Percentiles rank a stretch among this genome's conserved stretches.
Conservation (phyloP, 1,140 invertebrate genomes). For the Asbolus verrucosus region DNA sequence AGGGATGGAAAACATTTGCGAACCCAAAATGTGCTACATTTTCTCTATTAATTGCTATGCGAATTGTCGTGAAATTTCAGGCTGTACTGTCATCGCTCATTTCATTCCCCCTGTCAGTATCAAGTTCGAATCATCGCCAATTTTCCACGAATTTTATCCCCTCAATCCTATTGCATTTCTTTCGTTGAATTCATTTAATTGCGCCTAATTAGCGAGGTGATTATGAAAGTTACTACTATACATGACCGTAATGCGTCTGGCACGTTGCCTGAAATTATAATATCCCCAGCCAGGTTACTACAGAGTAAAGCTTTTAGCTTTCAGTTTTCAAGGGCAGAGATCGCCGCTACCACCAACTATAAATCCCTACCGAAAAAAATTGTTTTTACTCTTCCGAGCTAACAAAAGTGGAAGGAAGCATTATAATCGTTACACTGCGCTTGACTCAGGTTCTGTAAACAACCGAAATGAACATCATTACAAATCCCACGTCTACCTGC, state of each 20-base stretch:
- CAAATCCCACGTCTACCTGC: too few species aligned
- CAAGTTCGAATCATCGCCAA: constrained; percentile 16
- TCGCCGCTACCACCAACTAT: neutral
- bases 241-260: constrained; percentile 26
- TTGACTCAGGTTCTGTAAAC: too few species aligned
- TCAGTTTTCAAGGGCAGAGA: constrained; percentile 23
- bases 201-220: constrained; percentile 20
- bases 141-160: constrained; percentile 13
- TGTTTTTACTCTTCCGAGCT: too few species aligned
- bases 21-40: constrained; percentile 43
- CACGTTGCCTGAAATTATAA: constrained; percentile 36
- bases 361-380: too few species aligned
- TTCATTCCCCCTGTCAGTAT: constrained; percentile 1
- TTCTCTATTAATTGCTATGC: constrained; percentile 40
- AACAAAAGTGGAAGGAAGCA: too few species aligned
- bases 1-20: constrained; percentile 42
- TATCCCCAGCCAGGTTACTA: constrained; percentile 31
- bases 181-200: constrained; percentile 32
- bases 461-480: too few species aligned
- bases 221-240: constrained; percentile 26
- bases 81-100: constrained; percentile 37
- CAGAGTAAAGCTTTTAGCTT: constrained; percentile 36
- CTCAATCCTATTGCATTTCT: constrained; percentile 5
- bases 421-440: too few species aligned
- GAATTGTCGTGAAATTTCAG: constrained; percentile 37